A percentile compares a stretch with the other conserved stretches of the same genome.
Conservation (phyloP, 53 echinoderm and acorn worm species). For the Astropecten irregularis region DNA sequence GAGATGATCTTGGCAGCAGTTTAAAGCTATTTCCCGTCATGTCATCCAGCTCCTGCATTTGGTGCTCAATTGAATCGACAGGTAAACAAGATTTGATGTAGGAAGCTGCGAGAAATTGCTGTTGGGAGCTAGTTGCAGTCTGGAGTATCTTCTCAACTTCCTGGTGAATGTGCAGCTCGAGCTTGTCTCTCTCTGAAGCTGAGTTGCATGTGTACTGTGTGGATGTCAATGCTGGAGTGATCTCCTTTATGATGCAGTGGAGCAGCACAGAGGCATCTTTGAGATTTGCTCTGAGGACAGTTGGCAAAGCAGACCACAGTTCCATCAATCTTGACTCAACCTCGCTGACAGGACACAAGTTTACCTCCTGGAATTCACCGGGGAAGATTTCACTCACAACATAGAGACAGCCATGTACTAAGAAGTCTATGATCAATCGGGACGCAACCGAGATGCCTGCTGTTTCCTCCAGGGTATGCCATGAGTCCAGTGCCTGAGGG, state of each 20-base stretch:
- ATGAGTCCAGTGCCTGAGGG: not conserved
- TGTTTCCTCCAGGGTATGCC: not conserved
- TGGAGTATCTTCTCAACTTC: not conserved
- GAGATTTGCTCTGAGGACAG: not conserved
- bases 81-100: not conserved
- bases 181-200: not conserved
- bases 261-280: not conserved
- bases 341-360: not conserved
- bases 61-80: not conserved
- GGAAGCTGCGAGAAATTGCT: slow-evolving; percentile 17
- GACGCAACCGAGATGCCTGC: not conserved
- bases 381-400: not conserved
- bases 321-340: slow-evolving; percentile 14
- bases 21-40: not conserved
- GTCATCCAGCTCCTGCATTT: not conserved
- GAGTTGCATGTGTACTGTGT: not conserved
- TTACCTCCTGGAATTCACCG: not conserved
- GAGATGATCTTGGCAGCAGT: too few species aligned
- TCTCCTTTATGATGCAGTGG: slow-evolving; percentile 10
- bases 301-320: slow-evolving; percentile 28
- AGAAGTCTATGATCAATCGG: slow-evolving; percentile 12
- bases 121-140: not conserved
- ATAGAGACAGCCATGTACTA: slow-evolving; percentile 13
- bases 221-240: not conserved
- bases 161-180: not conserved